phyloP scores from a whole-genome alignment of 2,888 invertebrate species.

The Dryadula phaetusa region DNA sequence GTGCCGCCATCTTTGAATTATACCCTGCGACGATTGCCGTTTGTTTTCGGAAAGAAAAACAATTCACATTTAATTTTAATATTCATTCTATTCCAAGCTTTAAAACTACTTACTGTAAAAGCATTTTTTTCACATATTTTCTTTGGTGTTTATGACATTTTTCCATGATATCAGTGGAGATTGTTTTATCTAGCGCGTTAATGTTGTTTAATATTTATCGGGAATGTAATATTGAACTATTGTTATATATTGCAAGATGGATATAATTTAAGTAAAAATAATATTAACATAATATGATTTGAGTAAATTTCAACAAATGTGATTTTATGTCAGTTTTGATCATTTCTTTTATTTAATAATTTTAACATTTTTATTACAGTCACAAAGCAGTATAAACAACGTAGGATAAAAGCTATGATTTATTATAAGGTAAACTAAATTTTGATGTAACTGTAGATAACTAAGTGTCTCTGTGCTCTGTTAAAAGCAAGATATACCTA shows the following conservation, averaged over 20 bases:
- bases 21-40: constrained; percentile 72
- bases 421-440: too few species aligned
- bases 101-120: constrained; percentile 39
- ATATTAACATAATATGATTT: constrained; percentile 52
- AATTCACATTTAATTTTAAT: constrained; percentile 47
- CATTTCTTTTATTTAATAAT: neutral
- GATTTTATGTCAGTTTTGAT: neutral
- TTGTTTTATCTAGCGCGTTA: constrained; percentile 76
- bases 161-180: constrained; percentile 50
- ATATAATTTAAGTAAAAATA: constrained; percentile 67
- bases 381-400: too few species aligned
- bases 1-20: constrained; percentile 80
- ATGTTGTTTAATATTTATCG: constrained; percentile 81
- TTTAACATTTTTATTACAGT: neutral
- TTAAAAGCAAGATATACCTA: too few species aligned
- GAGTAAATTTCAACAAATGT: neutral
- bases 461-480: too few species aligned
- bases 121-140: constrained; percentile 41
- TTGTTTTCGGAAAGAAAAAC: constrained; percentile 66
- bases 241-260: constrained; percentile 58
- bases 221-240: constrained; percentile 60
- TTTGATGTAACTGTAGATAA: too few species aligned
- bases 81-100: constrained; percentile 45
- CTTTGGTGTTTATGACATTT: constrained; percentile 26
- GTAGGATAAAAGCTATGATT: too few species aligned